These are phyloP conservation scores for Apis mellifera DNA, from an alignment of 1,140 invertebrate genomes.

Conservation along the genomic window DNA sequence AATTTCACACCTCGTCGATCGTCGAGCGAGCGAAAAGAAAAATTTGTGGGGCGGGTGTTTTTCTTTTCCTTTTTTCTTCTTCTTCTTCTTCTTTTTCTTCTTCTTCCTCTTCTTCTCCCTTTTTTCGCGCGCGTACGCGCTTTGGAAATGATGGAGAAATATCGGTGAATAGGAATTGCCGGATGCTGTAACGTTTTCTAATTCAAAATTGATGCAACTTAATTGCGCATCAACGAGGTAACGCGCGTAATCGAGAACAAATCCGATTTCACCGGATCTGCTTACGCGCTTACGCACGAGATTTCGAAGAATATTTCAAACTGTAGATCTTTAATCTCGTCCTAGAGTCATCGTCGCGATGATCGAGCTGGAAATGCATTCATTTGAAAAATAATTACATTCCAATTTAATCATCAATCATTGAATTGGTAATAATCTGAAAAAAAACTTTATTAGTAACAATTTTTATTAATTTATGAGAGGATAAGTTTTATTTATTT, in stretches of 20 bases:
- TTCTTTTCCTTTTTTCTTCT: not conserved
- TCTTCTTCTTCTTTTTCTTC: not conserved
- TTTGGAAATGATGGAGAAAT: not conserved
- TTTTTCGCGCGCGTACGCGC: not conserved
- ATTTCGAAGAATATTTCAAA: not conserved
- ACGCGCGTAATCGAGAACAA: slow-evolving; percentile 28
- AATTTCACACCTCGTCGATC: not conserved
- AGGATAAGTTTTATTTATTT: too few species aligned
- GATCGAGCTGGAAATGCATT: too few species aligned
- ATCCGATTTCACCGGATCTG: slow-evolving; percentile 40
- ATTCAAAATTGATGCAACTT: slow-evolving; percentile 21
- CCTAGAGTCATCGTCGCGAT: too few species aligned
- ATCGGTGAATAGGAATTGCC: not conserved
- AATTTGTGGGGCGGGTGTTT: not conserved
- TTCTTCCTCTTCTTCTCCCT: too few species aligned
- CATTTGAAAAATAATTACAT: not conserved
- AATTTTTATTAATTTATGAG: too few species aligned
- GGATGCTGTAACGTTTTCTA: slow-evolving; percentile 3
- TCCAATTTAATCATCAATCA: not conserved
- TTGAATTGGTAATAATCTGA: too few species aligned
- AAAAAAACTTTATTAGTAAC: too few species aligned
- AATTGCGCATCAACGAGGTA: slow-evolving; percentile 33
- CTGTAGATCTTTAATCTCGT: not conserved
- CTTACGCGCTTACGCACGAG: slow-evolving; percentile 8
- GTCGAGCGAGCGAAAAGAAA: not conserved